phyloP scores from a whole-genome alignment of 2,888 invertebrate genomes.

The Heliconius ismenius region DNA sequence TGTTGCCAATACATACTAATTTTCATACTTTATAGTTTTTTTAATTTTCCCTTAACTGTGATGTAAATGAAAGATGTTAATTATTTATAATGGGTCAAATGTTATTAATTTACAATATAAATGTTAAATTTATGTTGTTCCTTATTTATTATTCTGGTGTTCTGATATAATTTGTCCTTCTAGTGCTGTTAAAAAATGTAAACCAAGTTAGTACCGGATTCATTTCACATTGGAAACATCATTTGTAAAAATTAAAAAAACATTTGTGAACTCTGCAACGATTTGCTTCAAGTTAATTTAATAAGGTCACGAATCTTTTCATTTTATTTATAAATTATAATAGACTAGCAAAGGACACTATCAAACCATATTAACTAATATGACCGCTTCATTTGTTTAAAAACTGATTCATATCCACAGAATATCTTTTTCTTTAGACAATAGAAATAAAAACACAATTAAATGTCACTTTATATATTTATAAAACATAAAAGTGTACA shows the following conservation, averaged over 20 bases:
- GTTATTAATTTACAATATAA: conserved; percentile 1
- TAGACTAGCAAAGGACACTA: no score
- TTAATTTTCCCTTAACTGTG: neutral
- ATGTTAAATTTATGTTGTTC: neutral
- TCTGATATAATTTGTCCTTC: neutral
- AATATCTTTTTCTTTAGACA: no score
- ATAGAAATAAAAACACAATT: conserved; percentile 43
- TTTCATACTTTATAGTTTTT: conserved; percentile 34
- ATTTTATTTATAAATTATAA: no score
- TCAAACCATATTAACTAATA: no score
- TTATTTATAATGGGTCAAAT: neutral
- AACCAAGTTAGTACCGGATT: no score
- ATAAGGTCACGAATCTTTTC: no score
- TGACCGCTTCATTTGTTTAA: no score
- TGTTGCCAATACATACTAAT: conserved; percentile 53
- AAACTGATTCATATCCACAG: no score
- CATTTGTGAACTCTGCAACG: no score
- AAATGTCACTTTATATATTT: conserved; percentile 69
- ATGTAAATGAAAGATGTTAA: neutral
- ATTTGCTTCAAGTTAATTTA: no score
- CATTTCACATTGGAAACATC: no score
- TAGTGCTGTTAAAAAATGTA: neutral
- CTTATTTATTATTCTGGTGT: neutral
- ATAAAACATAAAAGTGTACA: conserved; percentile 76
- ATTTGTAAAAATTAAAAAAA: no score